Evolutionary conservation across 2,797 vertebrate genomes (phyloP).

Genomic region (Rachycentron canadum): DNA sequence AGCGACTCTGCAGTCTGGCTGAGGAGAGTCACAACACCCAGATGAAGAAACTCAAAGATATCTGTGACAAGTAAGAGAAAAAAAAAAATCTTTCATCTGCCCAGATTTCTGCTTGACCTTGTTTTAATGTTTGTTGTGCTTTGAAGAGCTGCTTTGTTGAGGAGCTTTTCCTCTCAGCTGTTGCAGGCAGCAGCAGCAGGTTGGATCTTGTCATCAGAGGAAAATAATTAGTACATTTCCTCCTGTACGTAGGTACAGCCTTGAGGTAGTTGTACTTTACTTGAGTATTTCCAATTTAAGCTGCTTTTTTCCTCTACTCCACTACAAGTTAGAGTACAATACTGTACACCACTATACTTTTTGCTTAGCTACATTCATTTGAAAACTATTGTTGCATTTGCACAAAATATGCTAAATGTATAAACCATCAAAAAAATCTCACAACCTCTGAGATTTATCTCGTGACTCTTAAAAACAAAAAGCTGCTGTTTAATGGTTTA

Average conservation of each 20-base stretch:
- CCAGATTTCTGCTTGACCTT: not conserved
- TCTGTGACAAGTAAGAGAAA: conserved; percentile 92
- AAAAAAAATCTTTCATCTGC: not conserved
- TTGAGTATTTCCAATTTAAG: not conserved
- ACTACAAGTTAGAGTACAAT: too few relatives aligned
- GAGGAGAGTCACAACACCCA: conserved; percentile 94
- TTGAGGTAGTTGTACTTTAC: not conserved
- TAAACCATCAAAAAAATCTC: not conserved
- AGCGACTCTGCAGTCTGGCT: conserved; percentile 92
- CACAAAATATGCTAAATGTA: too few relatives aligned
- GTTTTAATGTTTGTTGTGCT: too few relatives aligned
- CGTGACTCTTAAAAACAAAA: not conserved
- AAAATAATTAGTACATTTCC: not conserved
- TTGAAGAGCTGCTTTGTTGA: not conserved
- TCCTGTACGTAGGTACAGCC: not conserved
- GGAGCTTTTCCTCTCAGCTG: not conserved
- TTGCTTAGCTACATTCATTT: too few relatives aligned
- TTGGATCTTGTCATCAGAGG: not conserved
- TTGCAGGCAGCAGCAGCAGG: too few relatives aligned
- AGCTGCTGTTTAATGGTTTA: not conserved
- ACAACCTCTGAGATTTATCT: not conserved
- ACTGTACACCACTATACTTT: too few relatives aligned
- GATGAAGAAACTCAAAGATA: conserved; percentile 96
- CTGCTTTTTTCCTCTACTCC: not conserved
- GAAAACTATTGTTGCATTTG: not conserved